Conservation (phyloP, 2,888 invertebrate genomes). For the Apocheima hispidaria region DNA sequence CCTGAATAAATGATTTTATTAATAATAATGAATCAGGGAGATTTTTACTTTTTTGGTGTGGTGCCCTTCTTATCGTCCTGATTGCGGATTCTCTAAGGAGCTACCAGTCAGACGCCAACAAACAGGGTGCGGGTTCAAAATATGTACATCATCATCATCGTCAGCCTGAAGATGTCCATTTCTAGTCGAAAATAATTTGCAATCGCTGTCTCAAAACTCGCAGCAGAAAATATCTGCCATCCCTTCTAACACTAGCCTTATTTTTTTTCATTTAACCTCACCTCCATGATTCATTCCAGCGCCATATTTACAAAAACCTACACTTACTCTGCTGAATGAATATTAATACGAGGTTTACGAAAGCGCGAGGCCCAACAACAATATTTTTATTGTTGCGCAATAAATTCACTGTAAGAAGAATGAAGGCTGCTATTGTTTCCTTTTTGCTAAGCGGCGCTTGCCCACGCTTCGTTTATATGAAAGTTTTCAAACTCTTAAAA, state of each 20-base stretch:
- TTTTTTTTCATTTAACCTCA: not conserved
- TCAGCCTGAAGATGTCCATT: no score
- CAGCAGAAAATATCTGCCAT: not conserved
- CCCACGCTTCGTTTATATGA: slow-evolving; percentile 14
- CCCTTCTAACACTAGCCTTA: not conserved
- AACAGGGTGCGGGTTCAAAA: no score
- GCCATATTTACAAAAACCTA: slow-evolving; percentile 32
- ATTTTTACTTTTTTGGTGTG: no score
- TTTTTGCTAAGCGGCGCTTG: slow-evolving; percentile 16
- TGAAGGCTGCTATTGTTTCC: slow-evolving; percentile 17
- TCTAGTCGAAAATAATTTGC: no score
- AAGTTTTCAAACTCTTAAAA: not conserved
- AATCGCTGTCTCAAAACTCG: no score
- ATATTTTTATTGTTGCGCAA: slow-evolving; percentile 38
- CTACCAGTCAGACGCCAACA: no score
- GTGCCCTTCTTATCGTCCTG: no score
- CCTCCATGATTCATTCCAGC: slow-evolving; percentile 36
- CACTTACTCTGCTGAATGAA: slow-evolving; percentile 40
- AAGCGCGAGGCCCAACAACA: slow-evolving; percentile 34
- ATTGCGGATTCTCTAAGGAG: no score
- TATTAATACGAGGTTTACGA: slow-evolving; percentile 41
- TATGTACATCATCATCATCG: no score
- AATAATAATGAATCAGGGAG: no score
- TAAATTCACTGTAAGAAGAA: slow-evolving; percentile 33
- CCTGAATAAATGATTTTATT: no score